Conservation (phyloP, 2,888 invertebrate species). For the Cephonodes hylas region DNA sequence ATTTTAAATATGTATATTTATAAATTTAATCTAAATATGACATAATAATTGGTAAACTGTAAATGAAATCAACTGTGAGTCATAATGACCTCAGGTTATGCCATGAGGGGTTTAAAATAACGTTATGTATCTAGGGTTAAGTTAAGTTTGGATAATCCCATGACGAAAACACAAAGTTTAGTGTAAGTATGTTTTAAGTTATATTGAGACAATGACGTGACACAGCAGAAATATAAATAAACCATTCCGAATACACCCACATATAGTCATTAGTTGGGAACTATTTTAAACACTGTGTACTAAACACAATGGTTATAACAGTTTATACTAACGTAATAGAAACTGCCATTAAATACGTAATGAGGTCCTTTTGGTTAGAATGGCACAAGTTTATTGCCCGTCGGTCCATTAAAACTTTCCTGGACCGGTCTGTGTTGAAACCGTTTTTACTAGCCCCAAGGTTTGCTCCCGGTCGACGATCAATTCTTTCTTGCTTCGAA, state of each 20-base stretch:
- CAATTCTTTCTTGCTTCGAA: not conserved
- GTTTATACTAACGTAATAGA: slow-evolving; percentile 18
- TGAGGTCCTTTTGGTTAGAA: slow-evolving; percentile 31
- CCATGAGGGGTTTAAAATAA: too few relatives aligned
- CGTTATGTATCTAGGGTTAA: too few relatives aligned
- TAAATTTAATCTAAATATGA: too few relatives aligned
- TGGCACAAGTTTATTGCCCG: slow-evolving; percentile 44
- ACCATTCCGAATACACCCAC: not conserved
- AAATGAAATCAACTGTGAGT: too few relatives aligned
- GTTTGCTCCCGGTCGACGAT: not conserved
- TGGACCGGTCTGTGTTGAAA: slow-evolving; percentile 20
- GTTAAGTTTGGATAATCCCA: too few relatives aligned
- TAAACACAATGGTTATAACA: slow-evolving; percentile 3
- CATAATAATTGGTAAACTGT: too few relatives aligned
- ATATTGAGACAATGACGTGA: too few relatives aligned
- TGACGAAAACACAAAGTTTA: too few relatives aligned
- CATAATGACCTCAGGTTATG: too few relatives aligned
- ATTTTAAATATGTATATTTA: too few relatives aligned
- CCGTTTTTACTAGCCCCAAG: slow-evolving; percentile 10
- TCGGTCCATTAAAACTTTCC: slow-evolving; percentile 66
- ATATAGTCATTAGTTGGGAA: not conserved
- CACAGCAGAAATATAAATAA: not conserved
- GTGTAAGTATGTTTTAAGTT: too few relatives aligned
- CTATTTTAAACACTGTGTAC: not conserved
- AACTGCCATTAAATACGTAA: slow-evolving; percentile 33